These are phyloP conservation scores for Heteromurus nitidus DNA, from an alignment of 2,888 invertebrate species.

Conservation along the genomic window DNA sequence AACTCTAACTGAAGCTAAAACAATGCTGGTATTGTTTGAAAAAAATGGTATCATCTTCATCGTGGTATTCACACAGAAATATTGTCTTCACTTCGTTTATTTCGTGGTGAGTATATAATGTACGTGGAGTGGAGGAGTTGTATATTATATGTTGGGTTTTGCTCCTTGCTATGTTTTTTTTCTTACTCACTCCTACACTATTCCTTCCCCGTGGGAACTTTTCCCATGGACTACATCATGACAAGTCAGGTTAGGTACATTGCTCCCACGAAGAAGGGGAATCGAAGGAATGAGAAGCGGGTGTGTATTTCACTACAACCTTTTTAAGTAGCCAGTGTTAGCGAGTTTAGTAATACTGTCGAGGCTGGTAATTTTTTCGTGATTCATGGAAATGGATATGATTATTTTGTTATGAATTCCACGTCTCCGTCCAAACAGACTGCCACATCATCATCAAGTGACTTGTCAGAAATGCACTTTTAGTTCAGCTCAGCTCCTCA, in stretches of 20 bases:
- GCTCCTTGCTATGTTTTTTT: not conserved
- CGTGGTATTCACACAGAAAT: too few relatives aligned
- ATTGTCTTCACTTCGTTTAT: conserved; percentile 14
- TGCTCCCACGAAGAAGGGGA: conserved; percentile 55
- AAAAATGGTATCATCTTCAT: not conserved
- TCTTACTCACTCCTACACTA: conserved; percentile 8
- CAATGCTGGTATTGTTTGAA: conserved; percentile 10
- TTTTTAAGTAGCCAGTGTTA: not conserved
- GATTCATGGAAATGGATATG: conserved; percentile 18
- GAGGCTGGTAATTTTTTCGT: not conserved
- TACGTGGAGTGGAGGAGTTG: too few relatives aligned
- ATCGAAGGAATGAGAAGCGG: conserved; percentile 20
- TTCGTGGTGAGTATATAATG: not conserved
- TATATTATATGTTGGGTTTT: too few relatives aligned
- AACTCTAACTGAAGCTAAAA: conserved; percentile 10
- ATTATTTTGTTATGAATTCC: not conserved
- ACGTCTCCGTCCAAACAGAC: too few relatives aligned
- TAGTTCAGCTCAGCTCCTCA: too few relatives aligned
- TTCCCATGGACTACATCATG: conserved; percentile 66
- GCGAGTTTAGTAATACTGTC: not conserved
- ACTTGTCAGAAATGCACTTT: too few relatives aligned
- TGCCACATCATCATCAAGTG: too few relatives aligned
- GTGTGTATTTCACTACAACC: too few relatives aligned
- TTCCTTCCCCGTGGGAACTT: conserved; percentile 49
- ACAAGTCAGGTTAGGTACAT: conserved; percentile 63